Percentiles rank a stretch among this genome's conserved stretches.
phyloP scores from a whole-genome alignment of 2,797 vertebrate genomes.

The Ceyx erithaca region DNA sequence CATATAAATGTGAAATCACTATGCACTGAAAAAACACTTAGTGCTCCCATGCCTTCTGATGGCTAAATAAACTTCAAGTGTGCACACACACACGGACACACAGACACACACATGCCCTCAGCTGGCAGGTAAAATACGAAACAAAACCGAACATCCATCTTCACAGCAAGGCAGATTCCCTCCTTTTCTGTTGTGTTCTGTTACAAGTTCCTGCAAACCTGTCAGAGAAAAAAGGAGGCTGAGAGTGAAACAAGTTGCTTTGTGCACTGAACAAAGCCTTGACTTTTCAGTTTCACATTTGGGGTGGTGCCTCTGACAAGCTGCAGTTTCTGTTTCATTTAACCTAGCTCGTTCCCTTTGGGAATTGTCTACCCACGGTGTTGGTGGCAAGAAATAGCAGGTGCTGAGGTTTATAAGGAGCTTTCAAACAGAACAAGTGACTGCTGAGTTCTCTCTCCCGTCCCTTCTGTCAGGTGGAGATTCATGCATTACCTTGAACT shows the following conservation, averaged over 20 bases:
- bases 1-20: background rate
- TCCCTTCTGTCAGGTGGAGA: background rate
- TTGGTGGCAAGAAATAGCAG: background rate
- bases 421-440: background rate
- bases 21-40: background rate
- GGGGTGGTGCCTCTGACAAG: conserved; percentile 11
- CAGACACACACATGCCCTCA: background rate
- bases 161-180: background rate
- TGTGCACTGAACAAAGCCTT: background rate
- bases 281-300: background rate
- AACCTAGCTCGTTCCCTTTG: background rate
- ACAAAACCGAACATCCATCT: background rate
- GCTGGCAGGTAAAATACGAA: background rate
- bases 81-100: background rate
- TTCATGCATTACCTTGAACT: background rate
- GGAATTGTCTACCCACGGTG: background rate
- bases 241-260: background rate
- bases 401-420: background rate
- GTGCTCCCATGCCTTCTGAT: background rate
- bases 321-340: conserved; percentile 43
- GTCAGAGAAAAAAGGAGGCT: background rate
- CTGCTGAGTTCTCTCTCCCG: background rate
- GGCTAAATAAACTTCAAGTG: background rate
- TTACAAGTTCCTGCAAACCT: background rate
- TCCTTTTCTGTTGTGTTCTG: background rate